These are phyloP conservation scores for Endotricha flammealis DNA, from an alignment of 2,888 invertebrate species.

Conservation along the genomic window DNA sequence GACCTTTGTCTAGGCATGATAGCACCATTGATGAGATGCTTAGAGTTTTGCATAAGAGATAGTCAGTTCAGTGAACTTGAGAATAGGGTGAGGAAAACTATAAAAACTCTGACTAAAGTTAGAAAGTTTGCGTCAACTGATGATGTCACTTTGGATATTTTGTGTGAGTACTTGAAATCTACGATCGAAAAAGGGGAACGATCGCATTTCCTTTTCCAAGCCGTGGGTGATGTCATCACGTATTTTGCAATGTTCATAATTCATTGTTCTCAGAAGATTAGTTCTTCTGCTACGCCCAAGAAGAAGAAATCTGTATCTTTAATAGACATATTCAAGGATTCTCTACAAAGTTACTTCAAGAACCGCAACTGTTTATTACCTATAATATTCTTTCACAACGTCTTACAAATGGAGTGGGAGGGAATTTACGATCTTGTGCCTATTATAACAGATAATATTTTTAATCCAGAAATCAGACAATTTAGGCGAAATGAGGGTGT, in stretches of 20 bases:
- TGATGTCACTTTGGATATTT: constrained; percentile 70
- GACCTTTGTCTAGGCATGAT: constrained; percentile 83
- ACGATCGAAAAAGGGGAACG: constrained; percentile 81
- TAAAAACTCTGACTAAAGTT: constrained; percentile 79
- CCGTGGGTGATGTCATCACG: constrained; percentile 81
- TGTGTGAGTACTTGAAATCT: constrained; percentile 76
- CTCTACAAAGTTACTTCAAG: constrained; percentile 78
- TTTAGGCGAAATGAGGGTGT: constrained; percentile 83
- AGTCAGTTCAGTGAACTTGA: constrained; percentile 82
- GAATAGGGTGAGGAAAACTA: constrained; percentile 78
- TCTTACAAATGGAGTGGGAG: constrained; percentile 81
- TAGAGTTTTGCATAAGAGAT: constrained; percentile 84
- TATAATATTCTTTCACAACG: constrained; percentile 80
- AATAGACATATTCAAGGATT: constrained; percentile 68
- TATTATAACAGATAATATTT: constrained; percentile 78
- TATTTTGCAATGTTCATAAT: constrained; percentile 82
- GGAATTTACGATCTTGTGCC: constrained; percentile 80
- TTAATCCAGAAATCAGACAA: constrained; percentile 78
- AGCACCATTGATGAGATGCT: constrained; percentile 80
- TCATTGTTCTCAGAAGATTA: constrained; percentile 77
- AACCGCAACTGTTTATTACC: constrained; percentile 82
- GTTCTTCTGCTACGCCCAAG: constrained; percentile 26
- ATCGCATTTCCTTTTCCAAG: constrained; percentile 81
- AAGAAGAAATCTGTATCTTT: constrained; percentile 52
- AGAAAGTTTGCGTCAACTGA: constrained; percentile 79